Evolutionary conservation across 2,888 invertebrate genomes (phyloP), one percentile per base, ranked within the genome.

Genomic region (Acanthosepion lycidas): DNA sequence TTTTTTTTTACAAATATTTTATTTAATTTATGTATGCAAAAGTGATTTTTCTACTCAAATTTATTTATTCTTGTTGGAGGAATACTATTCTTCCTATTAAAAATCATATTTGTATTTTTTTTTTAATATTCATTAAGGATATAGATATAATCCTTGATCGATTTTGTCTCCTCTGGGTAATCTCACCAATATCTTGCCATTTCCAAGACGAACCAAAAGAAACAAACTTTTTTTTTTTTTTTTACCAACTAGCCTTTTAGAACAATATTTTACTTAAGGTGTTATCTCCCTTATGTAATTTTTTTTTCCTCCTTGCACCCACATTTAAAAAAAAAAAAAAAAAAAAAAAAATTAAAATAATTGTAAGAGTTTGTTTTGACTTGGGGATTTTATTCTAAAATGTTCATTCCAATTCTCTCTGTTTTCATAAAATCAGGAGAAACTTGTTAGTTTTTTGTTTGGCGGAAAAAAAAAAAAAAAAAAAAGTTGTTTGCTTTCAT

Each of bases 301-400:
- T 33, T 15, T 15, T 78, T 33, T 33, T 33, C 0, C 9, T n/a
- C 78, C 78, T n/a, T 33, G 0, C n/a, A 78, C 9, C n/a, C n/a
- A 9, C 78, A 78, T n/a, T 23, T 64, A 23, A 59, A 59, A 59
- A 64, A 64, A 28, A 28, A 64, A 28, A 26, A 23, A n/a, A 12
- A 20, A 78, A 78, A 64, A 28, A 26, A 23, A n/a, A 12, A 20
- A 78, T n/a, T 12, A 64, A 64, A 64, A 64, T n/a, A n/a, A n/a
- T 78, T 78, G n/a, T 78, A 78, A 15, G 78, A 78, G 78, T 78
- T n/a, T 78, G 78, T 78, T 78, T 78, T 78, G n/a, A 78, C 33
- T 78, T 78, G 78, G 78, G 78, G 78, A 78, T 78, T 78, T 78
- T 78, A 78, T 78, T 78, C 78, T 33, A 78, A 78, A 78, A 78